Base-by-base conservation (phyloP, 2,888 invertebrate species). In the Drosophila anomalata region DNA sequence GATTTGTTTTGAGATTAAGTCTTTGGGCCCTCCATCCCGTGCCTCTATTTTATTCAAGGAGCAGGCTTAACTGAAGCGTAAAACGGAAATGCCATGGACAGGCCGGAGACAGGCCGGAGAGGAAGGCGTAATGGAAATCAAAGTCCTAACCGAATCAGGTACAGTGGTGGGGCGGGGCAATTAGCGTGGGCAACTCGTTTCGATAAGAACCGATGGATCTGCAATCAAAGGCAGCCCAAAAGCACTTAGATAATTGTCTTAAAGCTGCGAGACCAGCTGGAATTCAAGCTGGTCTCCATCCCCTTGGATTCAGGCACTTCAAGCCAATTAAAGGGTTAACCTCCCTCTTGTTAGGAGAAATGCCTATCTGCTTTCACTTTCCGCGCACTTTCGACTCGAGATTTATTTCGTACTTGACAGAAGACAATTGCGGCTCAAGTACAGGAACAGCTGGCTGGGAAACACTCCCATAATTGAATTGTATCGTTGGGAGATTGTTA, bases 1-100 rank as follows among this genome's bases (percentile, higher is more conserved):
- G 89, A 89, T 89, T 89, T 89, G 86, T 89, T 89, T 88, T 76
- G 65, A 87, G 89, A 89, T 89, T 87, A 89, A 89, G 90, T 83
- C 89, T 70, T 73, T 70, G 77, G 14, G 24, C 9, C 20, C 50
- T 12, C 9, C 44, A 41, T 36, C 17, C 39, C 20, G n/a, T 6
- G 50, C 24, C 51, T n/a, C 36, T 24, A 36, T 48, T 67, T 48
- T 46, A 67, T 81, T 77, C 79, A 59, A 82, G 77, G 73, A 79
- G 63, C 46, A 36, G 63, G 29, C 62, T 62, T 62, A 62, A 70
- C 58, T 73, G 74, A 75, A 82, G 86, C 81, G 77, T 81, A 72
- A 82, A 82, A 60, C 76, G 86, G 81, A 82, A 79, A 85, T 79
- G 85, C 78, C 71, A 70, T 69, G 81, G 81, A 85, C 76, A 73